Conservation (phyloP, 1,140 invertebrate genomes). For the Cheumatopsyche charites region DNA sequence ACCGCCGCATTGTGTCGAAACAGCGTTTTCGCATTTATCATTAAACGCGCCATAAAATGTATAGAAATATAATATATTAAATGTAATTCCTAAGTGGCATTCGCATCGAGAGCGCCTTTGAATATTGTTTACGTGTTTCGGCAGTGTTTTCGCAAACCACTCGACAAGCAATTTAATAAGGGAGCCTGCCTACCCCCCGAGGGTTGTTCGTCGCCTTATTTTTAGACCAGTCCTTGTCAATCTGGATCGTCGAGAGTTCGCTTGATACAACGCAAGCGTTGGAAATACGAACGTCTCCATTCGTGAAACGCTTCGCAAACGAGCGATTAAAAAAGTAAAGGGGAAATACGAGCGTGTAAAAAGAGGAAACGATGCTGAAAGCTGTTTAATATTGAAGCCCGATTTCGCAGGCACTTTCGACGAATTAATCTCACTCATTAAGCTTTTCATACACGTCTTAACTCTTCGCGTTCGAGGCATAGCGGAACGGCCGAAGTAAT, state of each 20-base stretch:
- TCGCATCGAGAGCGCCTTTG: slow-evolving; percentile 10
- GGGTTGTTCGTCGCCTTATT: slow-evolving; percentile 24
- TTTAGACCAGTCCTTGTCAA: not conserved
- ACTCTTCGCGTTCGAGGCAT: slow-evolving; percentile 11
- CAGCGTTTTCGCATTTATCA: no score
- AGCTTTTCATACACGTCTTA: slow-evolving; percentile 26
- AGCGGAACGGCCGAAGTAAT: slow-evolving; percentile 3
- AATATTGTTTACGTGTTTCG: slow-evolving; percentile 34
- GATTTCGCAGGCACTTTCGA: not conserved
- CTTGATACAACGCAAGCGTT: not conserved
- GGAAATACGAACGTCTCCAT: not conserved
- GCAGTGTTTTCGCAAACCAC: slow-evolving; percentile 34
- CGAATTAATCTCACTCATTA: slow-evolving; percentile 35
- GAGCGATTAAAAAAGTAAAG: no score
- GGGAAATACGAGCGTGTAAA: no score
- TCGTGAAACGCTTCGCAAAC: no score
- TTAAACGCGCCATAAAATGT: no score
- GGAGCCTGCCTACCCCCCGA: not conserved
- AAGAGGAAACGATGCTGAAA: no score
- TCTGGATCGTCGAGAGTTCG: no score
- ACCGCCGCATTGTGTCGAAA: no score
- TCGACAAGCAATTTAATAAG: slow-evolving; percentile 34
- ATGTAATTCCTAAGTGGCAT: slow-evolving; percentile 25
- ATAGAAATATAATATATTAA: not conserved
- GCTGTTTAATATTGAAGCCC: no score